Evolutionary conservation across 2,797 vertebrate species (phyloP).

Genomic region (Acanthurus tractus): DNA sequence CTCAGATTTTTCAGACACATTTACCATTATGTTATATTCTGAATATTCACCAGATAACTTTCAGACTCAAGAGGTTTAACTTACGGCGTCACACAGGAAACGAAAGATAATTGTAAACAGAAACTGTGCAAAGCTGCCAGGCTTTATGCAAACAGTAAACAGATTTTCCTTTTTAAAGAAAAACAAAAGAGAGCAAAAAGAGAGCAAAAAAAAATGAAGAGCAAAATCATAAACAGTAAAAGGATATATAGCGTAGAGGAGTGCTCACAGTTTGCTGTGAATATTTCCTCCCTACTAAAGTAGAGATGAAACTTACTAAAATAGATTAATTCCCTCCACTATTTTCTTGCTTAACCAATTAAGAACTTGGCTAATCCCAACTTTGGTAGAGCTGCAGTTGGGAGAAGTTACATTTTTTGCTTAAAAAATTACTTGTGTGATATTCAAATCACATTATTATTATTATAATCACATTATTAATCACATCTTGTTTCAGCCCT

Average conservation of each 20-base stretch:
- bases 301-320: too few species aligned
- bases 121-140: background rate
- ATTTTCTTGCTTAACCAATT: background rate
- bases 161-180: background rate
- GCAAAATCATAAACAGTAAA: background rate
- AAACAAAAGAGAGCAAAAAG: background rate
- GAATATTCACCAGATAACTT: conserved; percentile 8
- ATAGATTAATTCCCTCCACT: too few species aligned
- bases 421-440: too few species aligned
- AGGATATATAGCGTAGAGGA: background rate
- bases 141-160: conserved; percentile 5
- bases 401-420: too few species aligned
- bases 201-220: background rate
- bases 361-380: background rate
- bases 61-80: background rate
- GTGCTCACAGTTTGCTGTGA: too few species aligned
- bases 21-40: too few species aligned
- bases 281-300: too few species aligned
- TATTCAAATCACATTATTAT: background rate
- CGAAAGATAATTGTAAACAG: background rate
- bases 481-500: background rate
- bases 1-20: conserved; percentile 19
- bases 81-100: conserved; percentile 3
- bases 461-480: too few species aligned
- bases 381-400: too few species aligned